Percentiles rank a stretch among this genome's conserved stretches.
Evolutionary conservation across 2,797 vertebrate species (phyloP).

Genomic region (Bucorvus abyssinicus): DNA sequence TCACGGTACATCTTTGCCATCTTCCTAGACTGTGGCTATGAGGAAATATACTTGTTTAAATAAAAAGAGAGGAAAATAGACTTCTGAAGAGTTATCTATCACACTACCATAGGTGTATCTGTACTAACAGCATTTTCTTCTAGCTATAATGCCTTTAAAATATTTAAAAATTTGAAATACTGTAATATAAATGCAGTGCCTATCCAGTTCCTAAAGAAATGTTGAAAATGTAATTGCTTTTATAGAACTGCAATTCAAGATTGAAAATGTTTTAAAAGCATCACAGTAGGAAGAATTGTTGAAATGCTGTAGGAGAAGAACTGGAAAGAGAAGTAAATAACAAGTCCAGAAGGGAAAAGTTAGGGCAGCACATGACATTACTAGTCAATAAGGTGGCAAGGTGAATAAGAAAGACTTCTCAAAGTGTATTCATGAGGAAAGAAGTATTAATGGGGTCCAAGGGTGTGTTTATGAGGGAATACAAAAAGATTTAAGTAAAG

Average conservation of each 20-base stretch:
- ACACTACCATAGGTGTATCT: neutral
- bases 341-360: neutral
- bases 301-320: neutral
- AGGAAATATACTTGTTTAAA: neutral
- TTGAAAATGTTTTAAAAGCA: conserved; percentile 1
- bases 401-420: neutral
- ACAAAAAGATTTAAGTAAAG: neutral
- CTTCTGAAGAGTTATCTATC: neutral
- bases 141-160: neutral
- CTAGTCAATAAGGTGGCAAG: neutral
- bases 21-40: neutral
- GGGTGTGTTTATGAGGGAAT: neutral
- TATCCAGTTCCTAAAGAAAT: neutral
- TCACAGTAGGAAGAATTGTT: neutral
- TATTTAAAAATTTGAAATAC: conserved; percentile 1
- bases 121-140: neutral
- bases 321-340: neutral
- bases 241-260: neutral
- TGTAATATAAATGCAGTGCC: neutral
- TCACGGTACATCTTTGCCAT: neutral
- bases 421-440: neutral
- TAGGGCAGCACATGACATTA: neutral
- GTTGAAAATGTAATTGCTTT: conserved; percentile 12
- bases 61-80: neutral
- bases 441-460: neutral